These are phyloP conservation scores for Nephrotoma guestfalica DNA, from an alignment of 2,888 invertebrate genomes.

Conservation along the genomic window DNA sequence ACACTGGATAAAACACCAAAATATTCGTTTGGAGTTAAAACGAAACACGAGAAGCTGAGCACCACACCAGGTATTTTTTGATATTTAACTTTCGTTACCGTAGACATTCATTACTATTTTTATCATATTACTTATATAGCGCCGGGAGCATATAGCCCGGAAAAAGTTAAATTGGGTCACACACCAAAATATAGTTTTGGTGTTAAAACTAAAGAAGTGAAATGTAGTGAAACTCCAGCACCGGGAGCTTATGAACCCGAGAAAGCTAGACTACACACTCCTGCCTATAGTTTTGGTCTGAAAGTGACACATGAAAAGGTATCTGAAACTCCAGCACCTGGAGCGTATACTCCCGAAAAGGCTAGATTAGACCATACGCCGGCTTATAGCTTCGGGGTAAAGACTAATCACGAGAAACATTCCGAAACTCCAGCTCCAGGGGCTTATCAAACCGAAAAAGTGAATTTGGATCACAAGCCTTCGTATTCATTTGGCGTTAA, in stretches of 20 bases:
- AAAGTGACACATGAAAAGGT: conserved; percentile 35
- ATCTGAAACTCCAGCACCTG: conserved; percentile 31
- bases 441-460: conserved; percentile 39
- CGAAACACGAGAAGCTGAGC: conserved; percentile 35
- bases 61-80: conserved; percentile 36
- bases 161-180: conserved; percentile 11
- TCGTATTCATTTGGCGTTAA: conserved; percentile 37
- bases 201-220: conserved; percentile 34
- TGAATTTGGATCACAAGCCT: conserved; percentile 37
- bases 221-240: conserved; percentile 34
- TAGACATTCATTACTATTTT: conserved; percentile 10
- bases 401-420: conserved; percentile 36
- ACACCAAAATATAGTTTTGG: conserved; percentile 36
- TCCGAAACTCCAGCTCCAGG: conserved; percentile 39
- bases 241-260: conserved; percentile 14
- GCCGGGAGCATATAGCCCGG: conserved; percentile 14
- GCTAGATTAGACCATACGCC: conserved; percentile 29
- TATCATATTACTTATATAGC: conserved; percentile 18
- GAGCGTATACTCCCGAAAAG: conserved; percentile 13
- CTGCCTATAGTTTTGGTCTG: conserved; percentile 38
- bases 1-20: conserved; percentile 43
- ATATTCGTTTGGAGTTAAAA: conserved; percentile 45
- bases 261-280: conserved; percentile 8
- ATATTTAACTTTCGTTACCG: not conserved
- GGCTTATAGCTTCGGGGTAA: conserved; percentile 44